Conservation (phyloP, 2,797 vertebrate genomes). For the Tarsius wallacei region DNA sequence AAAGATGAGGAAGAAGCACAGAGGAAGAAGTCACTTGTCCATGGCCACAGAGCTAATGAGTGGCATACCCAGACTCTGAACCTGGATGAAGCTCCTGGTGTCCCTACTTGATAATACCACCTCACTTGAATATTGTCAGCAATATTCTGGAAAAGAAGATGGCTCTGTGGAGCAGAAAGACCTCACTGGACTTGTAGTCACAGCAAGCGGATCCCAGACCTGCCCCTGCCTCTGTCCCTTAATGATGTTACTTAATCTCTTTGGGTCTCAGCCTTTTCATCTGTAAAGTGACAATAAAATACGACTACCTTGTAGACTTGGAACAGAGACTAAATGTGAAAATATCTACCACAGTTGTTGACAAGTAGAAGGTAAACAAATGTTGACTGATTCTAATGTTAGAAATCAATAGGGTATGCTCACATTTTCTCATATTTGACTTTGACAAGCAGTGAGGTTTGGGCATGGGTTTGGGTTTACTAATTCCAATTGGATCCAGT, state of each 20-base stretch:
- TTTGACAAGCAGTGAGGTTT: background rate
- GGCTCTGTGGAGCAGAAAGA: background rate
- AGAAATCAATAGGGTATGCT: background rate
- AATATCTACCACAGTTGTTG: background rate
- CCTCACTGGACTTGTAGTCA: background rate
- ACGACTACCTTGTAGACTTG: background rate
- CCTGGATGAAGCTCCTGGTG: background rate
- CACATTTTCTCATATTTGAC: background rate
- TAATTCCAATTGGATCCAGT: background rate
- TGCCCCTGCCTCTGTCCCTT: background rate
- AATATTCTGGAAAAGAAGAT: background rate
- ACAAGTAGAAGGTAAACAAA: background rate
- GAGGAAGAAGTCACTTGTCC: background rate
- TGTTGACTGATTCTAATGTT: background rate
- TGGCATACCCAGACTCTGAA: background rate
- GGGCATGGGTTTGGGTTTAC: background rate
- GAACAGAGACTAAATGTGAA: background rate
- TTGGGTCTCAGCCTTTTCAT: background rate
- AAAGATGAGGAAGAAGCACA: background rate
- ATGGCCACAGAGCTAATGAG: background rate
- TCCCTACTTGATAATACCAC: background rate
- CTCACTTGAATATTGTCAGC: background rate
- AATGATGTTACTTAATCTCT: background rate
- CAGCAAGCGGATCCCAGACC: background rate
- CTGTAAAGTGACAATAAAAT: constrained; percentile 29